These are phyloP conservation scores for Falcunculus frontatus DNA, from an alignment of 2,113 vertebrate species.

Conservation along the genomic window DNA sequence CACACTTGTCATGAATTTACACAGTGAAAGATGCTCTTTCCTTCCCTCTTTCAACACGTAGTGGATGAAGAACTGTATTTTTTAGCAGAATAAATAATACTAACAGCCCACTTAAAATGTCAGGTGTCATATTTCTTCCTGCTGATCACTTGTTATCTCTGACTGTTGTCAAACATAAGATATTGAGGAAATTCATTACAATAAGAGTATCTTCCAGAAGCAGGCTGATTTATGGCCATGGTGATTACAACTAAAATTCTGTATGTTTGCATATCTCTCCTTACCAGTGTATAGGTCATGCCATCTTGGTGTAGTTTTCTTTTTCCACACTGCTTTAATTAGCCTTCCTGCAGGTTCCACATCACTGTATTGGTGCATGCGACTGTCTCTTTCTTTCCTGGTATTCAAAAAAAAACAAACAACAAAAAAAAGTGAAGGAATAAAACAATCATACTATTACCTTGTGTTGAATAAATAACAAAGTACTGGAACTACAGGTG, in stretches of 20 bases:
- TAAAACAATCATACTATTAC: not conserved
- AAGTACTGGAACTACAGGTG: not conserved
- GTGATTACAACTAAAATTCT: not conserved
- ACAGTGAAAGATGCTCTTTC: not conserved
- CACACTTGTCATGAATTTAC: not conserved
- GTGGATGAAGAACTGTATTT: not conserved
- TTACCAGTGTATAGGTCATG: not conserved
- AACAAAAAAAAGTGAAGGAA: not conserved
- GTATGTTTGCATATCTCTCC: not conserved
- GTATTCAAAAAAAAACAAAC: not conserved
- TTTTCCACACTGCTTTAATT: not conserved
- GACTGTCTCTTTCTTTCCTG: not conserved
- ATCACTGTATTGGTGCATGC: not conserved
- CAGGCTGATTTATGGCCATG: not conserved
- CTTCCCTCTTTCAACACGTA: not conserved
- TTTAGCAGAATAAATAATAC: conserved; percentile 20
- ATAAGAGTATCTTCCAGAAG: not conserved
- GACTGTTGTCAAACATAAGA: conserved; percentile 16
- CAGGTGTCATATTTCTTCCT: not conserved
- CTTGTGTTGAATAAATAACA: not conserved
- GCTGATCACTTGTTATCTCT: not conserved
- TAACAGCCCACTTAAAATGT: conserved; percentile 1
- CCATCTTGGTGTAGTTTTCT: not conserved
- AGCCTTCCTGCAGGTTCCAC: not conserved
- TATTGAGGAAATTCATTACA: not conserved